Evolutionary conservation across 2,797 vertebrate genomes (phyloP), one percentile per base, ranked within the genome.

Genomic region (Antennarius maculatus): DNA sequence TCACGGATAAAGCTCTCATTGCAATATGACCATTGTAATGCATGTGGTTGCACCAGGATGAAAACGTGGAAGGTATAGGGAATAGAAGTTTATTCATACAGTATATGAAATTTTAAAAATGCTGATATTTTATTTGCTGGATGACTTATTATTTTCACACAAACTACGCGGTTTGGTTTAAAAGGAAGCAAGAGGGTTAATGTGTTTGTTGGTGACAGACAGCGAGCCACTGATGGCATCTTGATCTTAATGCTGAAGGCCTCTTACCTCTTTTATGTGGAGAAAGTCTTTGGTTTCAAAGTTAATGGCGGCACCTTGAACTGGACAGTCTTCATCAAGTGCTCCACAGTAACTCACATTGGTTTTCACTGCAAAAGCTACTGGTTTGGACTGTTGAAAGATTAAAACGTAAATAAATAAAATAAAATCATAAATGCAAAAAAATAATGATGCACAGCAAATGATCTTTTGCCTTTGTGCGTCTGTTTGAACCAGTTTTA

Each of bases 211-310:
- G 41, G 41, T 12, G 15, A 2, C 4, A 12, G 41, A 42, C 41
- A 42, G 3, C 41, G 3, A 12, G 4, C 2, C 4, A 12, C 41
- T 42, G 12, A 42, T 12, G 14, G 14, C 14, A 43, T 43, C 42
- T 13, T n/a, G 3, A 34, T 31, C 12, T 61, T 11, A 17, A n/a
- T 34, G 14, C 47, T 37, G 39, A 34, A 46, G 0, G 31, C 14
- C 13, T 47, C 81, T 92, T 79, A 97, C 97, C 95, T 99, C 97
- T 92, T 98, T 99, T 91, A 98, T 98, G 87, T 99, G 97, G 85
- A 99, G 95, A 89, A 98, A 99, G 92, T 99, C 97, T 96, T 97
- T 98, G 94, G 95, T 95, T 93, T 99, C 97, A 51, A 99, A 99
- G 93, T 96, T 97, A 88, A 99, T 96, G 71, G 96, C 97, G 4